Evolutionary conservation across 2,797 vertebrate genomes (phyloP), one percentile per base, ranked within the genome.

Genomic region (Myotis vivesi): DNA sequence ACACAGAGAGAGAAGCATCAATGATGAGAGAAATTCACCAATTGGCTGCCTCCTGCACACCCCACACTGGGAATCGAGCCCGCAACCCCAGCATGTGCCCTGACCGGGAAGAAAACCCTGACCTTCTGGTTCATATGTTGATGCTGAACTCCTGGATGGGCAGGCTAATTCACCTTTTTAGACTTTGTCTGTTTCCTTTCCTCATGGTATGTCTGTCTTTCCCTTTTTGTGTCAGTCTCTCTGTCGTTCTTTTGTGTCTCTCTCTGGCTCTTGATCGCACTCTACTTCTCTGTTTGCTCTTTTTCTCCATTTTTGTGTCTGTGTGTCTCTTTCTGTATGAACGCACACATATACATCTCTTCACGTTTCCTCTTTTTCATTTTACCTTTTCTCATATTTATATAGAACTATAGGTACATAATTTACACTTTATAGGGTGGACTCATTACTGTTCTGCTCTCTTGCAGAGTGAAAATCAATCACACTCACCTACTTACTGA

Each of bases 381-480:
- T 73, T 64, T 72, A 72, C 23, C 16, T 71, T 9, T 77, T 85
- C 4, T 53, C 25, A 28, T 73, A 77, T 59, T 84, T 73, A 87
- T 66, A 59, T 9, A 82, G n/a, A 92, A 41, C 55, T 30, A 83
- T 4, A 82, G 12, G 53, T 20, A 20, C 1, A 75, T 64, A 93
- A 86, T 69, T 89, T 81, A 83, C 5, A 69, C 41, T 88, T 96
- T 77, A 91, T 79, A 87, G 68, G 76, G 28, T 91, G 71, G 92
- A 87, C 49, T 89, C 92, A 80, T 96, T 81, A 36, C 46, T 85
- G 16, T 84, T 91, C 46, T 91, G 44, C 8, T 94, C 57, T 82
- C 76, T 84, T 91, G 44, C 68, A 81, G 72, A 97, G 68, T 91
- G 81, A 97, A 96, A 80, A 97, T 95, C 93, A 96, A 96, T 96